A percentile compares a stretch with the other conserved stretches of the same genome.
Evolutionary conservation across 2,888 invertebrate genomes (phyloP).

Genomic region (Autographa pulchrina): DNA sequence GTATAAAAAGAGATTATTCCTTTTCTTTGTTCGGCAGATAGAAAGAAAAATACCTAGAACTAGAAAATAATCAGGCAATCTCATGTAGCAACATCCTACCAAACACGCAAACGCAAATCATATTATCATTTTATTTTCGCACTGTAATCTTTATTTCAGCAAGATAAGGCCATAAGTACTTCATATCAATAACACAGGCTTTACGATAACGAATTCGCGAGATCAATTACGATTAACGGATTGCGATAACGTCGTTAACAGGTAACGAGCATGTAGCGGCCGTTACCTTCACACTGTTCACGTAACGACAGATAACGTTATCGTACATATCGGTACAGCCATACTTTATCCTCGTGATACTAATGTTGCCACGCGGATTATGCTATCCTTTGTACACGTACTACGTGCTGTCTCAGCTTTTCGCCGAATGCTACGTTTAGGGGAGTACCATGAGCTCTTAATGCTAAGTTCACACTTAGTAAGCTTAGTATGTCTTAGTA

Average conservation of each 20-base stretch:
- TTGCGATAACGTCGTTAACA: conserved; percentile 70
- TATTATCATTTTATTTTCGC: conserved; percentile 9
- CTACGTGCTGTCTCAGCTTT: not conserved
- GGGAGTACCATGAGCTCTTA: not conserved
- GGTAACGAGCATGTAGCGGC: conserved; percentile 68
- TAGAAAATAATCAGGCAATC: conserved; percentile 7
- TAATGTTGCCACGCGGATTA: conserved; percentile 24
- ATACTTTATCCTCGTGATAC: conserved; percentile 29
- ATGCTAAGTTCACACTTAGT: too few relatives aligned
- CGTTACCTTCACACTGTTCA: conserved; percentile 67
- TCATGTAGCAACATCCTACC: conserved; percentile 12
- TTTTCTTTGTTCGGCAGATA: not conserved
- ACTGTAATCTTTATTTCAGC: conserved; percentile 34
- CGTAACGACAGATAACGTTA: conserved; percentile 57
- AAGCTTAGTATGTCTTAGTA: too few relatives aligned
- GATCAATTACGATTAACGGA: conserved; percentile 69
- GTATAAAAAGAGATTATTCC: not conserved
- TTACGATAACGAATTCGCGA: conserved; percentile 39
- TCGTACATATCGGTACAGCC: conserved; percentile 38
- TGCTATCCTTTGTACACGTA: conserved; percentile 5
- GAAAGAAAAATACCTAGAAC: not conserved
- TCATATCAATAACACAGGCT: conserved; percentile 49
- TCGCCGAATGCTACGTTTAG: not conserved
- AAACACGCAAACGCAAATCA: not conserved
- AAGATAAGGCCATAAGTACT: conserved; percentile 23